Evolutionary conservation across 2,888 invertebrate genomes (phyloP).

Genomic region (Sialis lutaria): DNA sequence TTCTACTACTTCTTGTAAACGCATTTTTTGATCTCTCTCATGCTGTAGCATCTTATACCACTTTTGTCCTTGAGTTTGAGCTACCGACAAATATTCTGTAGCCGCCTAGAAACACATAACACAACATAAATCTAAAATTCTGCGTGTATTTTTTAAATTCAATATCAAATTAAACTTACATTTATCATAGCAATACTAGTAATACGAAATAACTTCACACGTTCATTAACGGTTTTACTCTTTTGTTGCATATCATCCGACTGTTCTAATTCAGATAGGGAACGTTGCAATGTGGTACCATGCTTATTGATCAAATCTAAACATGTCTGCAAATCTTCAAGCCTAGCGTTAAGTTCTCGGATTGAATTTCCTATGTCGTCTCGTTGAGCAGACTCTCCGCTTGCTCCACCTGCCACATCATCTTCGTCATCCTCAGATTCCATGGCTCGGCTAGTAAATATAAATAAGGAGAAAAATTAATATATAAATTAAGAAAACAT

Average conservation of each 20-base stretch:
- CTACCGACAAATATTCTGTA: conserved; percentile 77
- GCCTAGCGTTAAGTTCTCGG: conserved; percentile 55
- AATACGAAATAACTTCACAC: conserved; percentile 88
- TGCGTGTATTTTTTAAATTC: not conserved
- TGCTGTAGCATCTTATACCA: conserved; percentile 87
- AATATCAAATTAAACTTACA: conserved; percentile 33
- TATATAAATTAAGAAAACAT: too few relatives aligned
- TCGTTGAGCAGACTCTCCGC: conserved; percentile 17
- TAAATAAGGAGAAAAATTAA: too few relatives aligned
- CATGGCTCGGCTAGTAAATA: too few relatives aligned
- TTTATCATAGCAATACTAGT: conserved; percentile 95
- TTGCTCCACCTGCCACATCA: conserved; percentile 32
- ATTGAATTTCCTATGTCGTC: conserved; percentile 43
- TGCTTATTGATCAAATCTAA: conserved; percentile 81
- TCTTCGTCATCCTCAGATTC: conserved; percentile 43
- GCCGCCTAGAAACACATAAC: conserved; percentile 50
- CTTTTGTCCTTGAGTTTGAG: conserved; percentile 77
- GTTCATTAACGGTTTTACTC: conserved; percentile 79
- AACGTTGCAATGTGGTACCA: conserved; percentile 66
- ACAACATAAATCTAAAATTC: conserved; percentile 61
- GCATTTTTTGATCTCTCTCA: conserved; percentile 84
- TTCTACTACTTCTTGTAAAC: conserved; percentile 92
- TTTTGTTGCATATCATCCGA: conserved; percentile 47
- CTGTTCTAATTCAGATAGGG: conserved; percentile 60
- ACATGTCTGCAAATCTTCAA: conserved; percentile 84